Conservation (phyloP, 2,888 invertebrate genomes). For the Chrysotoxum bicinctum region DNA sequence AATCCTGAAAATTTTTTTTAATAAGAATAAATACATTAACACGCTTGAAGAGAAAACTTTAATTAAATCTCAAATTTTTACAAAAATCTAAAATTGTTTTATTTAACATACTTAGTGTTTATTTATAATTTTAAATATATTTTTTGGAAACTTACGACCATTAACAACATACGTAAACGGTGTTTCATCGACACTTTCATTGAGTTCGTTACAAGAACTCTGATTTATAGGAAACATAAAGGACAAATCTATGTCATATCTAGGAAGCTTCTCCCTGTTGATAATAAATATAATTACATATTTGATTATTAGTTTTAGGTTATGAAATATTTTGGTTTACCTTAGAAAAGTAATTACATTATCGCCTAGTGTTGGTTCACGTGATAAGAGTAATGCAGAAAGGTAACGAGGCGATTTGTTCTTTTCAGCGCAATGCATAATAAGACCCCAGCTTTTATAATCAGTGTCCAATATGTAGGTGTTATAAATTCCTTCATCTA, state of each 20-base stretch:
- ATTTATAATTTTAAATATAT: conserved; percentile 77
- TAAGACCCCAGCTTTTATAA: conserved; percentile 90
- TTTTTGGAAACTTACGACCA: conserved; percentile 76
- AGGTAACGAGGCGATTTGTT: conserved; percentile 89
- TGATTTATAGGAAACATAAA: conserved; percentile 93
- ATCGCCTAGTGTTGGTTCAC: conserved; percentile 83
- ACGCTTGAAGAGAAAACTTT: background rate
- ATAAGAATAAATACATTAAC: too few species aligned
- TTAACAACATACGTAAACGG: conserved; percentile 79
- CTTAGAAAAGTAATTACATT: conserved; percentile 83
- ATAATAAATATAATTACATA: background rate
- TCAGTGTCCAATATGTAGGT: conserved; percentile 93
- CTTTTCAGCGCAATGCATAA: conserved; percentile 94
- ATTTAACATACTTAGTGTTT: conserved; percentile 30
- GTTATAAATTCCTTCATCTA: conserved; percentile 94
- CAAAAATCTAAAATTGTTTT: background rate
- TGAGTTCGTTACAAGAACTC: conserved; percentile 82
- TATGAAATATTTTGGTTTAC: conserved; percentile 74
- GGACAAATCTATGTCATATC: conserved; percentile 92
- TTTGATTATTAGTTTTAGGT: background rate
- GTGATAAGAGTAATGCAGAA: conserved; percentile 91
- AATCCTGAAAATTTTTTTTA: too few species aligned
- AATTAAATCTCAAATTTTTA: background rate
- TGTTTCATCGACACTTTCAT: conserved; percentile 79
- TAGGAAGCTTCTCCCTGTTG: conserved; percentile 80